Percentiles rank a stretch among this genome's conserved stretches.
phyloP scores from a whole-genome alignment of 2,888 invertebrate genomes.

The Lepeophtheirus nordmannii region DNA sequence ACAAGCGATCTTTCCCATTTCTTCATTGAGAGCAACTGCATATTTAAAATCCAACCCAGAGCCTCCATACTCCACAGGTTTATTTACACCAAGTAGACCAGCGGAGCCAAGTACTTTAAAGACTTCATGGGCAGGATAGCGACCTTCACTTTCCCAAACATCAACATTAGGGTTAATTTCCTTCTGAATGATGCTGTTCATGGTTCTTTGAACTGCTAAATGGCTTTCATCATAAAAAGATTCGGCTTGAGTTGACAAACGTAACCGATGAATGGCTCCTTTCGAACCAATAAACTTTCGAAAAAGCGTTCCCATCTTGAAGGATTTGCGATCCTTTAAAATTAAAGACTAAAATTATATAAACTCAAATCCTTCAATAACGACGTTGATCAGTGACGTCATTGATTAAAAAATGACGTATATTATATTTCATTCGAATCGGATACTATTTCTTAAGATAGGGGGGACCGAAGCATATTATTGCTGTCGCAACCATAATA shows the following conservation, averaged over 20 bases:
- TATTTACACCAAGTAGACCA: conserved; percentile 41
- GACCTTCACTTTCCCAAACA: conserved; percentile 39
- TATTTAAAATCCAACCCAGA: conserved; percentile 41
- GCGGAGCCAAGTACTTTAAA: conserved; percentile 41
- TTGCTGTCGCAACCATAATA: too few species aligned
- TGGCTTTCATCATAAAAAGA: conserved; percentile 28
- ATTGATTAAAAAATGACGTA: too few species aligned
- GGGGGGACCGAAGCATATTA: too few species aligned
- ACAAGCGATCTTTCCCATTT: conserved; percentile 39
- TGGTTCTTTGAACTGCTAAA: conserved; percentile 28
- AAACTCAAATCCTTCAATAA: too few species aligned
- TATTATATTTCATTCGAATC: too few species aligned
- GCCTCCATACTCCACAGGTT: conserved; percentile 31
- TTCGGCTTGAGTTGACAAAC: not conserved
- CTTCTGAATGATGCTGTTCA: conserved; percentile 36
- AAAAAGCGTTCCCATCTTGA: too few species aligned
- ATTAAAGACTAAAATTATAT: too few species aligned
- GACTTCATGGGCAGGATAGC: conserved; percentile 40
- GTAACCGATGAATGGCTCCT: too few species aligned
- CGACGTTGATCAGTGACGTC: too few species aligned
- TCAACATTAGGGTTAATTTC: conserved; percentile 42
- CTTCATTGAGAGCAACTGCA: conserved; percentile 40
- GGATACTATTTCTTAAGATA: too few species aligned
- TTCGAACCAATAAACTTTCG: too few species aligned
- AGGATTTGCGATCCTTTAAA: too few species aligned